Percentiles rank a stretch among this genome's conserved stretches.
phyloP scores from a whole-genome alignment of 2,888 invertebrate species.

The Gymnocheta viridis region DNA sequence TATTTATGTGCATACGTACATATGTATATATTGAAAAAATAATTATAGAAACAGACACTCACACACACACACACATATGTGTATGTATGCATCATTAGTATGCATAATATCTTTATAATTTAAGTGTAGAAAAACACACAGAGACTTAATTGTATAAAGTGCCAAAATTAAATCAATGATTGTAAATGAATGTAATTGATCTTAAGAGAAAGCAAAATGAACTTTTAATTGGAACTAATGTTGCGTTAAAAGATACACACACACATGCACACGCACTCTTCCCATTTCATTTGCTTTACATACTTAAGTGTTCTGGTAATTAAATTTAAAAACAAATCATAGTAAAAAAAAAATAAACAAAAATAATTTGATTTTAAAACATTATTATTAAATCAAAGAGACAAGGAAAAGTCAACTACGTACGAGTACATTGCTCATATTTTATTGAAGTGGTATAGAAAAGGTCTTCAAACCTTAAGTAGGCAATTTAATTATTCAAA shows the following conservation, averaged over 20 bases:
- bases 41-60: too few relatives aligned
- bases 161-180: slow-evolving; percentile 59
- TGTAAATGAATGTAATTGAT: slow-evolving; percentile 68
- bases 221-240: slow-evolving; percentile 65
- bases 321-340: slow-evolving; percentile 11
- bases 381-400: not conserved
- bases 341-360: not conserved
- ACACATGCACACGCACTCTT: not conserved
- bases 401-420: not conserved
- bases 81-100: not conserved
- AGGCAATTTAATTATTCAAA: too few relatives aligned
- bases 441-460: not conserved
- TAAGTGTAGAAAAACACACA: slow-evolving; percentile 7
- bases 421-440: not conserved
- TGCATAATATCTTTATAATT: not conserved
- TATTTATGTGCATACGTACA: not conserved
- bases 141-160: slow-evolving; percentile 49
- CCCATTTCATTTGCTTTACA: not conserved
- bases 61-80: not conserved
- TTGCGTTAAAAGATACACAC: not conserved
- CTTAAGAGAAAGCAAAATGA: slow-evolving; percentile 64
- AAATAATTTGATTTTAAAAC: slow-evolving; percentile 1
- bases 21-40: too few relatives aligned
- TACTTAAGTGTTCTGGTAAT: slow-evolving; percentile 2
- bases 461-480: too few relatives aligned